These are phyloP conservation scores for Gobio occitaniae DNA, from an alignment of 2,797 vertebrate species.

Conservation along the genomic window DNA sequence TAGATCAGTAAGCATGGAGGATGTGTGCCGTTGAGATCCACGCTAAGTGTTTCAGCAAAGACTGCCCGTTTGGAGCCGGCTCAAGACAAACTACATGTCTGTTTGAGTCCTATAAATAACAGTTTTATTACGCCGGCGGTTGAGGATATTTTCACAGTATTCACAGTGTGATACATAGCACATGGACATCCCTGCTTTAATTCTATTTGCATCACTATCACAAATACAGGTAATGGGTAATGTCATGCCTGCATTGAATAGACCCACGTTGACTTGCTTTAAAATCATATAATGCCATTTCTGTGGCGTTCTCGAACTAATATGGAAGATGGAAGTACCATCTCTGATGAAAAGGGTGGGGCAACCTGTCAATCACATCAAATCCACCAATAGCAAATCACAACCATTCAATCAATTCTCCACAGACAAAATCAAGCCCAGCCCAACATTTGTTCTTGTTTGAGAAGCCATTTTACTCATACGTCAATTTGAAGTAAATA, in stretches of 20 bases:
- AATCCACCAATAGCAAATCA: background rate
- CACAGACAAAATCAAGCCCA: background rate
- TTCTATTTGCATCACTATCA: conserved; percentile 45
- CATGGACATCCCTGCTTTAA: conserved; percentile 33
- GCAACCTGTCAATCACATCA: background rate
- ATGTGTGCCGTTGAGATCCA: conserved; percentile 56
- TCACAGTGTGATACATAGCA: conserved; percentile 46
- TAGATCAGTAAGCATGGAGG: conserved; percentile 62
- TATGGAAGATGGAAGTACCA: conserved; percentile 61
- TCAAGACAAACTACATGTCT: conserved; percentile 83
- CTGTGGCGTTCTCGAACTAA: background rate
- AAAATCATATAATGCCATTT: background rate
- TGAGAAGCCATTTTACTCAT: background rate
- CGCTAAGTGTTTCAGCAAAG: conserved; percentile 67
- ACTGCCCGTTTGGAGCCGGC: conserved; percentile 74
- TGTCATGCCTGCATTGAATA: background rate
- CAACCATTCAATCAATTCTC: background rate
- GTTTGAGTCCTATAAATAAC: conserved; percentile 83
- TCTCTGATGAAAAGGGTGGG: background rate
- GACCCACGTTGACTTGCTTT: background rate
- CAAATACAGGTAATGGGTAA: conserved; percentile 19
- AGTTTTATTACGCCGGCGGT: conserved; percentile 72
- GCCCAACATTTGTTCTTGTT: background rate
- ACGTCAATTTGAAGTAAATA: background rate
- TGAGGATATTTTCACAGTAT: conserved; percentile 43